Evolutionary conservation across 2,888 invertebrate species (phyloP), one percentile per base, ranked within the genome.

Genomic region (Brachypterus glaber): DNA sequence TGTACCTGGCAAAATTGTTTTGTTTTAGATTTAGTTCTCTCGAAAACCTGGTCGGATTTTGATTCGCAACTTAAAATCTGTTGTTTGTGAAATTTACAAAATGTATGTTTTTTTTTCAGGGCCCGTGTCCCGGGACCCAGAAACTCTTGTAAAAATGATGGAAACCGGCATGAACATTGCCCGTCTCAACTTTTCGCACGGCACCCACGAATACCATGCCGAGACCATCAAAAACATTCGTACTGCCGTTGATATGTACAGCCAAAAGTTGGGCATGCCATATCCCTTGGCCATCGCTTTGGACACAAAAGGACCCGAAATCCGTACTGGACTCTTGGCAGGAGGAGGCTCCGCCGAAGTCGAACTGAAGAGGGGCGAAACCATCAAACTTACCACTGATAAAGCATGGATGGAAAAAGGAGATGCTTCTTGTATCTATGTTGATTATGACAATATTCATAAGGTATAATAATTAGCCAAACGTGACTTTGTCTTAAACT

Each of bases 261-360:
- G 83, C 48, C 74, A 77, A 27, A 82, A 80, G 55, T 64, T 79
- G 5, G 84, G 83, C 29, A 74, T 80, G 53, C 74, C 74, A 5
- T 79, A 78, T 62, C 85, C 93, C 0, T 73, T 96, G 30, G 97
- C 93, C 27, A 89, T 98, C 60, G 97, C 97, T 24, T 70, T 98
- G 45, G 97, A 98, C 59, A 98, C 97, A 7, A 97, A 97, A 66
- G 97, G 97, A 3, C 96, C 97, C 1, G 97, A 97, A 69, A 98
- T 97, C 60, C 80, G 97, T 58, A 97, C 96, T 42, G 97, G 97
- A 11, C 75, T 96, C 18, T 72, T 96, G 46, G 85, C 85, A 64
- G 95, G 91, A 46, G 89, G 89, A 43, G 82, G 84, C 8, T 79
- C 82, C 13, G 92, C 88, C 2, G 96, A 97, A 69, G 79, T 96